Percentiles rank a stretch among this genome's conserved stretches.
Conservation (phyloP, 2,113 vertebrate genomes). For the Hypomesus transpacificus region DNA sequence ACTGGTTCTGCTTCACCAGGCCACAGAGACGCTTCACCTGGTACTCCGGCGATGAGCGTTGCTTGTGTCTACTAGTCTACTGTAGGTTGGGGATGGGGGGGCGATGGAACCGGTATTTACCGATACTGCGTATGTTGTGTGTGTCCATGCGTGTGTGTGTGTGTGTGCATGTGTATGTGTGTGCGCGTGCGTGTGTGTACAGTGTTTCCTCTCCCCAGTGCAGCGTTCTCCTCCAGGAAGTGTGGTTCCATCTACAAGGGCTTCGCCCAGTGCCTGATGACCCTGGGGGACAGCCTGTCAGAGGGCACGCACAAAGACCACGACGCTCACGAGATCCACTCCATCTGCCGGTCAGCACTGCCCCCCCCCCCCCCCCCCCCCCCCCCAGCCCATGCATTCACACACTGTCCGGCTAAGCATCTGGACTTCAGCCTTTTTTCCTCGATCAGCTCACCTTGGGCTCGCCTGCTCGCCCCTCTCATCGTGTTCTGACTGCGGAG, state of each 20-base stretch:
- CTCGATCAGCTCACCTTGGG: conserved; percentile 11
- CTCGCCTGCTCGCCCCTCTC: conserved; percentile 8
- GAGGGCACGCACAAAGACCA: conserved; percentile 64
- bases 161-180: neutral
- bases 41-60: no score
- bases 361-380: conserved; percentile 2
- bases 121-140: neutral
- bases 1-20: no score
- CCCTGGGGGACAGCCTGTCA: conserved; percentile 86
- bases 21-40: no score
- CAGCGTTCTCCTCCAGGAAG: conserved; percentile 65
- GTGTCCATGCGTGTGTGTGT: conserved; percentile 7
- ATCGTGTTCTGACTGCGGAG: conserved; percentile 14
- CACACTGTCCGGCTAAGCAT: no score
- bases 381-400: neutral
- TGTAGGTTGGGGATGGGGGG: no score
- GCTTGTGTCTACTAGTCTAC: no score
- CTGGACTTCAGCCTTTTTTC: neutral
- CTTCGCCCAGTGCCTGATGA: conserved; percentile 89
- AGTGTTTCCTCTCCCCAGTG: conserved; percentile 62
- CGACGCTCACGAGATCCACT: conserved; percentile 82
- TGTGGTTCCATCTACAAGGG: conserved; percentile 94
- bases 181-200: conserved; percentile 23
- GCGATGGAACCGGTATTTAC: no score
- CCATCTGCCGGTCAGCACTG: conserved; percentile 85